These are phyloP conservation scores for Callaeas wilsoni DNA, from an alignment of 2,113 vertebrate species.

Conservation along the genomic window DNA sequence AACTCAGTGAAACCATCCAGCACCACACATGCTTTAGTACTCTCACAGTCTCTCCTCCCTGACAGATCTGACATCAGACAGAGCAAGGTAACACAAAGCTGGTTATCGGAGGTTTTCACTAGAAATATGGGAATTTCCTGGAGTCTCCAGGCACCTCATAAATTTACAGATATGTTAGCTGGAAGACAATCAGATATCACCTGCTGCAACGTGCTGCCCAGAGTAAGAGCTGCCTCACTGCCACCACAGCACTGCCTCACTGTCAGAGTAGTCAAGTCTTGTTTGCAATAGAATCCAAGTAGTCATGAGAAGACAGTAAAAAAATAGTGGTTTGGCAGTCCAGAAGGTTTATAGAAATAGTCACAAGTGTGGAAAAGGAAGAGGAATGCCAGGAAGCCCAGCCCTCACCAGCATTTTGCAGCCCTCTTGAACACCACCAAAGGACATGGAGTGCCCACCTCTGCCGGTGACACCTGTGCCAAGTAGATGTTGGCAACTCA, in stretches of 20 bases:
- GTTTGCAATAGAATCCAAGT: not conserved
- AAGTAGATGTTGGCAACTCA: not conserved
- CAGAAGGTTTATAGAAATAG: not conserved
- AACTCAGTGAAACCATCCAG: not conserved
- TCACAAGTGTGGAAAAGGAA: too few species aligned
- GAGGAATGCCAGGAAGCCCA: too few species aligned
- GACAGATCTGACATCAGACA: not conserved
- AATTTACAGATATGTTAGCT: not conserved
- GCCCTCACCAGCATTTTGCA: too few species aligned
- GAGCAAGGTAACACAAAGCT: not conserved
- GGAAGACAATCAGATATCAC: not conserved
- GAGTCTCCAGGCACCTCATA: not conserved
- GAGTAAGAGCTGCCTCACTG: not conserved
- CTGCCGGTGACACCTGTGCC: not conserved
- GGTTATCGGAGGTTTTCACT: not conserved
- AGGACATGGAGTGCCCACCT: not conserved
- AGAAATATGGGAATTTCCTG: not conserved
- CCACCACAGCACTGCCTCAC: too few species aligned
- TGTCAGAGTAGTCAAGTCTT: not conserved
- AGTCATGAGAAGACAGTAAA: not conserved
- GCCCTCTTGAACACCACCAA: not conserved
- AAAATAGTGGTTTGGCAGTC: not conserved
- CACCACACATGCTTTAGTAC: not conserved
- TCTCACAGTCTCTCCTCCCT: not conserved
- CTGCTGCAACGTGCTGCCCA: not conserved